Conservation (phyloP, 2,888 invertebrate genomes). For the Aspidapion aeneum region DNA sequence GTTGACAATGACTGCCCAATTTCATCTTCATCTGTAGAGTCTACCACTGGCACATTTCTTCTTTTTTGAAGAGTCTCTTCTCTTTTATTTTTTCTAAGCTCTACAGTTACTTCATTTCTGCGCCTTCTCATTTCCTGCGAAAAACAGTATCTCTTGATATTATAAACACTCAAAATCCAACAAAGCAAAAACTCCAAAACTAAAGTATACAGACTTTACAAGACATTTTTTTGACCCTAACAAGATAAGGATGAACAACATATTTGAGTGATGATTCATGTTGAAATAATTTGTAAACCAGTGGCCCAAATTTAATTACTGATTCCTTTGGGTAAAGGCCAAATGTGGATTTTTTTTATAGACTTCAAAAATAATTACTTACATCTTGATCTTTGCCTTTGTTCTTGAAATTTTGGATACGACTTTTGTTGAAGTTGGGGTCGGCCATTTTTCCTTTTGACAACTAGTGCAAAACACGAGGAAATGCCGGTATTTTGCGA, state of each 20-base stretch:
- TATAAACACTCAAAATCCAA: too few relatives aligned
- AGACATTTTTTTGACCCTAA: too few relatives aligned
- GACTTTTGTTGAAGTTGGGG: constrained; percentile 68
- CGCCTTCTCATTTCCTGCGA: constrained; percentile 93
- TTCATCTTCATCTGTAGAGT: constrained; percentile 81
- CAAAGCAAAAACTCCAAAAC: too few relatives aligned
- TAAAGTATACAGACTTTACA: too few relatives aligned
- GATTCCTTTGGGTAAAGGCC: too few relatives aligned
- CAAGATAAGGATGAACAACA: too few relatives aligned
- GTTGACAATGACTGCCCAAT: constrained; percentile 65
- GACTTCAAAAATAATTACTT: too few relatives aligned
- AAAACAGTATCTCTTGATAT: too few relatives aligned
- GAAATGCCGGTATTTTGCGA: constrained; percentile 22
- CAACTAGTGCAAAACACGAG: constrained; percentile 35
- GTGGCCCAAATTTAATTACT: too few relatives aligned
- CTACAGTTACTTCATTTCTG: constrained; percentile 94
- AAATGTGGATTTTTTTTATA: too few relatives aligned
- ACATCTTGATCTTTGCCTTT: constrained; percentile 99
- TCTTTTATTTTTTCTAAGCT: constrained; percentile 95
- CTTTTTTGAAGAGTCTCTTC: constrained; percentile 96
- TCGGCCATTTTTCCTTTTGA: constrained; percentile 61
- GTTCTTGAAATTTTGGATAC: constrained; percentile 96
- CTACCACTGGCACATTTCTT: constrained; percentile 88
- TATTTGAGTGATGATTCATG: too few relatives aligned
- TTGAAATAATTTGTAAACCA: too few relatives aligned